Evolutionary conservation across 2,888 invertebrate genomes (phyloP).

Genomic region (Tipula vernalis): DNA sequence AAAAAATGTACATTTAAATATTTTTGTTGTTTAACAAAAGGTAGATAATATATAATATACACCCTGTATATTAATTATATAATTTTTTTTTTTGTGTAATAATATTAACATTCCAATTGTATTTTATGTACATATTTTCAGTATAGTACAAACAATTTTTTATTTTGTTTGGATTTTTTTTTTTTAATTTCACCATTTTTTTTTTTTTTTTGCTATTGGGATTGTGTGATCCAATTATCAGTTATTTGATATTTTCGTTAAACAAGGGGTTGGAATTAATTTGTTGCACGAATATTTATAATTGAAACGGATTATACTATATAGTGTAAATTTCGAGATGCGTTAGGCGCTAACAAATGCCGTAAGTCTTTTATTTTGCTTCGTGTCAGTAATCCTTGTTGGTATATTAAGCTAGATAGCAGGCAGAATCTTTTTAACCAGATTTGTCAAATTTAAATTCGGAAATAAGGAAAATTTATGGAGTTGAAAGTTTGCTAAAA

Average conservation of each 20-base stretch:
- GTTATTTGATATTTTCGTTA: not conserved
- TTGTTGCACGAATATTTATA: not conserved
- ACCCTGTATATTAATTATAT: not conserved
- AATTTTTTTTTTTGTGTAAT: not conserved
- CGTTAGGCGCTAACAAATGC: no score
- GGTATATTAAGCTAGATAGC: no score
- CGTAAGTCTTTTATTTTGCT: no score
- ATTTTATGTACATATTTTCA: not conserved
- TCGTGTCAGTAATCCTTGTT: no score
- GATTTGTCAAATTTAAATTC: no score
- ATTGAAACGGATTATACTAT: no score
- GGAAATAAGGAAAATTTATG: no score
- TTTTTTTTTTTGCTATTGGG: not conserved
- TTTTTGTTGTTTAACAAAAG: conserved; percentile 8
- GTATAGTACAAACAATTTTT: not conserved
- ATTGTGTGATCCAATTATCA: not conserved
- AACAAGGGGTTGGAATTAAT: not conserved
- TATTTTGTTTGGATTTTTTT: not conserved
- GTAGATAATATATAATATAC: not conserved
- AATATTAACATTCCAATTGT: not conserved
- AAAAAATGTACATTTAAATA: conserved; percentile 8
- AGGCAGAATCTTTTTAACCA: no score
- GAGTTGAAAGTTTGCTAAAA: no score
- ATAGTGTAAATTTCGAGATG: no score
- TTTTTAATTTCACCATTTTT: not conserved